A percentile compares a stretch with the other conserved stretches of the same genome.
phyloP scores from a whole-genome alignment of 2,888 invertebrate genomes.

The Tanytarsus gracilentus region DNA sequence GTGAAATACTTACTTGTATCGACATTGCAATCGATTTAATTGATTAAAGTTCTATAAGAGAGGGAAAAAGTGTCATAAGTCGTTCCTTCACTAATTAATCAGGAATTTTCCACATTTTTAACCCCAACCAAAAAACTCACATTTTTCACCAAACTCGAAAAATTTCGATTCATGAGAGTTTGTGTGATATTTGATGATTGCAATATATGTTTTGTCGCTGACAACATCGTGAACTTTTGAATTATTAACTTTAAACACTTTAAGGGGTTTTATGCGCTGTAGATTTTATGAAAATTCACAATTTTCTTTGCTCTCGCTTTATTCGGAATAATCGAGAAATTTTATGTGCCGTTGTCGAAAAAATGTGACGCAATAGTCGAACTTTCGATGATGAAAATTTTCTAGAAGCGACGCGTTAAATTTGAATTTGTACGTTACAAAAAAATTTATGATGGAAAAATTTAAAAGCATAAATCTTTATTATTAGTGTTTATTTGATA shows the following conservation, averaged over 20 bases:
- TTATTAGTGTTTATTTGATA: neutral
- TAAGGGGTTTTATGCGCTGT: neutral
- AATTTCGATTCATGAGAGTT: slow-evolving; percentile 17
- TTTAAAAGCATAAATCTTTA: neutral
- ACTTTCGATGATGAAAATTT: neutral
- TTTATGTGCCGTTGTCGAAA: neutral
- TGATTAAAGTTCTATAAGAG: slow-evolving; percentile 23
- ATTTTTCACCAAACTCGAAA: slow-evolving; percentile 29
- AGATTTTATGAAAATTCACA: neutral
- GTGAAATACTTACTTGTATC: slow-evolving; percentile 26
- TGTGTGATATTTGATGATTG: slow-evolving; percentile 20
- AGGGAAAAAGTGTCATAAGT: neutral
- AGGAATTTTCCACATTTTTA: slow-evolving; percentile 2
- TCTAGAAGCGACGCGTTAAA: neutral
- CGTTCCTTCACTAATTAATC: neutral
- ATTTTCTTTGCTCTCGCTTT: neutral
- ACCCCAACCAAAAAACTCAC: slow-evolving; percentile 26
- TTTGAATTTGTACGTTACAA: neutral
- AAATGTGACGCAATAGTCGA: slow-evolving; percentile 19
- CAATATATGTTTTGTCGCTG: slow-evolving; percentile 27
- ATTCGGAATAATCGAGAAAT: slow-evolving; percentile 23
- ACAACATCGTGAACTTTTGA: slow-evolving; percentile 18
- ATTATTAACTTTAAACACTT: slow-evolving; percentile 1
- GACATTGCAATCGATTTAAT: slow-evolving; percentile 24
- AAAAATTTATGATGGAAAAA: neutral